Base-by-base conservation (phyloP, 2,113 vertebrate species). In the Embiotoca jacksoni region DNA sequence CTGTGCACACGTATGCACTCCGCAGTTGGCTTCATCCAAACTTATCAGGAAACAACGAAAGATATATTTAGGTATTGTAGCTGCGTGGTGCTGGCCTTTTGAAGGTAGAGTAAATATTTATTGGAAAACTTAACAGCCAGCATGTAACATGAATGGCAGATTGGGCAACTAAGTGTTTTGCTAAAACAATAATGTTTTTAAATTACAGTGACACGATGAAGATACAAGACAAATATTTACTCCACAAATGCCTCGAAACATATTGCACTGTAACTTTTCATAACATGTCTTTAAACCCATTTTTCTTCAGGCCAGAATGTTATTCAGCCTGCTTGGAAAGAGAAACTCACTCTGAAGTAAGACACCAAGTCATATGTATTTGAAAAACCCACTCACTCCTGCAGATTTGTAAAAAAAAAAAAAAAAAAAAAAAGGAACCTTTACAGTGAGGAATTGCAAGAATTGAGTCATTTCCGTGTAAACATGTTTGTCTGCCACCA, bases 291-390 rank as follows among this genome's bases (percentile, higher is more conserved):
- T 67, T 6, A 75, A 75, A 75, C 44, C 57, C 14, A 50, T n/a
- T 78, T 61, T 49, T 66, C 62, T 75, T 73, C 15, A 69, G 62
- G 62, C 31, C 46, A 73, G 53, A 73, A 81, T 78, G 54, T 64
- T 65, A 55, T 67, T 71, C 15, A 67, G 39, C 37, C 66, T 62
- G 65, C 60, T 62, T 33, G 7, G 54, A 55, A 5, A 33, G 10
- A 65, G 3, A 13, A 13, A 23, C 58, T 46, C 8, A 33, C 11
- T 54, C 33, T 63, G 32, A 30, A 72, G 37, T 16, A 7, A 69
- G 32, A 54, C 7, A 62, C 39, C 5, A 23, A 60, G 58, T 55
- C 37, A 65, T 13, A 41, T 16, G 3, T 31, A 4, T 46, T 50
- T 39, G n/a, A 32, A 72, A 47, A 59, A 31, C 33, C 1, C 55